phyloP scores from a whole-genome alignment of 2,797 vertebrate species.

The Graptemys geographica region DNA sequence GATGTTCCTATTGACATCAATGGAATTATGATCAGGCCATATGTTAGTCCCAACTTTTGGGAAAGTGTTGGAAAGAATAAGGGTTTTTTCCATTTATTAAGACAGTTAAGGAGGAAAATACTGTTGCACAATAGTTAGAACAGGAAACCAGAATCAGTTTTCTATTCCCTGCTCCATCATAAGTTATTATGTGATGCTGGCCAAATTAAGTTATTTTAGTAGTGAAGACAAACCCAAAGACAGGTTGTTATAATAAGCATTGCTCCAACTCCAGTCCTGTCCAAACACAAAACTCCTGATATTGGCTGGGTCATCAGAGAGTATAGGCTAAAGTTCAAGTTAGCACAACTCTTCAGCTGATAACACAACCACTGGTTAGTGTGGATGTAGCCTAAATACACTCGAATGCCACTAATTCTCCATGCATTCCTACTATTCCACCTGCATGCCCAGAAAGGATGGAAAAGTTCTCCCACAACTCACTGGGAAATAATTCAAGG shows the following conservation, averaged over 20 bases:
- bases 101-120: neutral
- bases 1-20: neutral
- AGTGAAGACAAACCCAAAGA: neutral
- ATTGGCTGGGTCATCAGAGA: rapidly evolving
- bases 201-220: neutral
- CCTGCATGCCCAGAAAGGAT: neutral
- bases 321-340: neutral
- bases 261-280: neutral
- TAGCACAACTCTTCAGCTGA: neutral
- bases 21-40: neutral
- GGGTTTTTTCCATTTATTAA: neutral
- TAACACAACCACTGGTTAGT: neutral
- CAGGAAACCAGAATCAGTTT: neutral
- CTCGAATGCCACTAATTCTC: neutral
- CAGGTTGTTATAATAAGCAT: neutral
- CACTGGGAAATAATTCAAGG: neutral
- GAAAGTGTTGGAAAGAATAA: neutral
- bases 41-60: neutral
- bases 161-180: neutral
- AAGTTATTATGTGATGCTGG: neutral
- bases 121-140: neutral
- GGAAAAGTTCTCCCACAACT: neutral
- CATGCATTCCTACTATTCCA: neutral
- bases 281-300: neutral
- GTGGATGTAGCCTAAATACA: neutral